A percentile compares a stretch with the other conserved stretches of the same genome.
phyloP scores from a whole-genome alignment of 2,113 vertebrate species.

The Macrotis lagotis region DNA sequence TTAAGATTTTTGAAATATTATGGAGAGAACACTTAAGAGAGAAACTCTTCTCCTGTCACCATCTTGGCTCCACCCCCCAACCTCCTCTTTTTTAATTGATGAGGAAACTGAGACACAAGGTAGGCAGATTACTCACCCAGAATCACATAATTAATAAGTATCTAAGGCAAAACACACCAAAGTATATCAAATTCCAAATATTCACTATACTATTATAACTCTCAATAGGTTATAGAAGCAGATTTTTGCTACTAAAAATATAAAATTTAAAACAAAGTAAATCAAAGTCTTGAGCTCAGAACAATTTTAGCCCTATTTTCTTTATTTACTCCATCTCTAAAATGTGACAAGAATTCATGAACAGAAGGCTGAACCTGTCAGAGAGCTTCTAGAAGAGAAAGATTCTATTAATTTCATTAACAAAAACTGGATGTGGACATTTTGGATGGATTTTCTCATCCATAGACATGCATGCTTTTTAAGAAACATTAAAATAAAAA shows the following conservation, averaged over 20 bases:
- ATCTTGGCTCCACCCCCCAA: too few species aligned
- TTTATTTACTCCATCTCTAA: background rate
- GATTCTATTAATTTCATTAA: background rate
- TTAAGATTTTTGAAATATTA: too few species aligned
- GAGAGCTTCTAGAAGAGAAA: background rate
- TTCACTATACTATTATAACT: background rate
- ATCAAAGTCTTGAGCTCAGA: background rate
- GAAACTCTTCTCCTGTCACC: too few species aligned
- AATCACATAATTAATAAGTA: background rate
- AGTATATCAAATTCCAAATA: background rate
- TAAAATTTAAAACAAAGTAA: background rate
- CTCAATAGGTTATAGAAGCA: background rate
- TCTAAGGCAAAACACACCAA: background rate
- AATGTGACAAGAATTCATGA: background rate
- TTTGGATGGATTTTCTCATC: background rate
- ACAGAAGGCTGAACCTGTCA: background rate
- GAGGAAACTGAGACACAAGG: background rate
- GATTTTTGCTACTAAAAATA: background rate
- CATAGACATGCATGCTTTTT: background rate
- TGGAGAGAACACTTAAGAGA: too few species aligned
- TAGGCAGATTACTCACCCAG: background rate
- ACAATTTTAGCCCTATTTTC: background rate
- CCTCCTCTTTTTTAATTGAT: background rate
- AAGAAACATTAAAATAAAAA: background rate
- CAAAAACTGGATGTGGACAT: background rate